A percentile compares a stretch with the other conserved stretches of the same genome.
Conservation (phyloP, 2,113 vertebrate species). For the Paedocypris sp. region DNA sequence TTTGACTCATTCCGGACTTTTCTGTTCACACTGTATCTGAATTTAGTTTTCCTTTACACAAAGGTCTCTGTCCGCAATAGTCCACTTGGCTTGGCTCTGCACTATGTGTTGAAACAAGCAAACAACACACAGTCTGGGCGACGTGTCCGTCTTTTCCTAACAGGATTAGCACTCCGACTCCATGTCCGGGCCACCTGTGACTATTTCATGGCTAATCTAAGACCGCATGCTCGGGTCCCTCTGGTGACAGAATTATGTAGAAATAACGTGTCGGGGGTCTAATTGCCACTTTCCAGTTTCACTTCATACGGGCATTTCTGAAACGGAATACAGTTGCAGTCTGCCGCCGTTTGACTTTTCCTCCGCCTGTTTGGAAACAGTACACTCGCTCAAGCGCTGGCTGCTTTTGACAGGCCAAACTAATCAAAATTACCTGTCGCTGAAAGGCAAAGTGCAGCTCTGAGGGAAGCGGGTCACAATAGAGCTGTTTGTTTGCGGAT, state of each 20-base stretch:
- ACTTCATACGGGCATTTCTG: background rate
- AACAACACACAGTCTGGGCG: conserved; percentile 12
- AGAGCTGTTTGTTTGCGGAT: conserved; percentile 51
- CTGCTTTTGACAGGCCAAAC: conserved; percentile 22
- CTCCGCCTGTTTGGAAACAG: background rate
- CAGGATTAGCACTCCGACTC: conserved; percentile 11
- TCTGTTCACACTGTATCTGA: background rate
- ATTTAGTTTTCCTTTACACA: conserved; percentile 19
- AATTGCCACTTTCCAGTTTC: background rate
- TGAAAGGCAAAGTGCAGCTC: conserved; percentile 22
- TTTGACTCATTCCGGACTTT: conserved; percentile 11
- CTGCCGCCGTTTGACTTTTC: background rate
- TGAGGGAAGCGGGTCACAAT: conserved; percentile 38
- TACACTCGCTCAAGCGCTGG: background rate
- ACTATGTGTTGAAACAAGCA: conserved; percentile 19
- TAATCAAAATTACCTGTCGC: conserved; percentile 37
- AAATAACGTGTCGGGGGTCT: conserved; percentile 11
- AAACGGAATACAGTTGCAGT: background rate
- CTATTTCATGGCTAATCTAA: conserved; percentile 24
- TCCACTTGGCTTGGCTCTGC: conserved; percentile 17
- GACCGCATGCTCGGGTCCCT: conserved; percentile 9
- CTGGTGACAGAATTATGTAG: conserved; percentile 3
- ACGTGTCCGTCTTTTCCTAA: conserved; percentile 30
- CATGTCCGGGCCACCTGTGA: conserved; percentile 13
- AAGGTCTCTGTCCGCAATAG: conserved; percentile 18